phyloP scores from a whole-genome alignment of 2,888 invertebrate species.

The Aporophyla lueneburgensis region DNA sequence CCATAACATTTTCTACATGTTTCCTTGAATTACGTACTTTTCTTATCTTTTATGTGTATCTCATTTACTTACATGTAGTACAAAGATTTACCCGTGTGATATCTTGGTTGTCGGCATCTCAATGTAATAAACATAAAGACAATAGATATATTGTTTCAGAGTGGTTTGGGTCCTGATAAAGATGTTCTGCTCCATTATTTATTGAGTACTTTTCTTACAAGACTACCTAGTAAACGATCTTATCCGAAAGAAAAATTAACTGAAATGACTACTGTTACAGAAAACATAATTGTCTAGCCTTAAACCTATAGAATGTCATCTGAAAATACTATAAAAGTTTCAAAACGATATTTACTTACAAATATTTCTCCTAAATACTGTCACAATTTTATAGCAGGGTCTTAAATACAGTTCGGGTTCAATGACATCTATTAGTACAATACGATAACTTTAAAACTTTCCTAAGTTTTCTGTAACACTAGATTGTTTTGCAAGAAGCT shows the following conservation, averaged over 20 bases:
- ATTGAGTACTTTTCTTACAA: background rate
- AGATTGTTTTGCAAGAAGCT: constrained; percentile 19
- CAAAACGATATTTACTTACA: constrained; percentile 28
- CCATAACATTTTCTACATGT: constrained; percentile 63
- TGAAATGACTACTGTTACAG: background rate
- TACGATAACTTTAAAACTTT: constrained; percentile 5
- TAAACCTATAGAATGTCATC: background rate
- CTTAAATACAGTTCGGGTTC: constrained; percentile 5
- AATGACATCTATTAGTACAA: constrained; percentile 19
- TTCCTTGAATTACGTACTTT: constrained; percentile 66
- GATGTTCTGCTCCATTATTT: constrained; percentile 4
- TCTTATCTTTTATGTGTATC: constrained; percentile 77
- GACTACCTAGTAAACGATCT: background rate
- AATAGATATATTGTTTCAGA: constrained; percentile 25
- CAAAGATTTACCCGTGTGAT: constrained; percentile 30
- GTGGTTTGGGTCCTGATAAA: constrained; percentile 9
- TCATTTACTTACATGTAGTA: constrained; percentile 68
- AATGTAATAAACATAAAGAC: constrained; percentile 10
- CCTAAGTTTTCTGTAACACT: background rate
- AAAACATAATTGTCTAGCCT: background rate
- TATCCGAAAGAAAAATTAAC: background rate
- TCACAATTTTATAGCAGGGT: background rate
- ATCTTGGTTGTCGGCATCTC: constrained; percentile 3
- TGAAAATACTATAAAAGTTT: constrained; percentile 5
- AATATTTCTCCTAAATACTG: constrained; percentile 18